These are phyloP conservation scores for Saguinus oedipus DNA, from an alignment of 2,797 vertebrate genomes.

Conservation along the genomic window DNA sequence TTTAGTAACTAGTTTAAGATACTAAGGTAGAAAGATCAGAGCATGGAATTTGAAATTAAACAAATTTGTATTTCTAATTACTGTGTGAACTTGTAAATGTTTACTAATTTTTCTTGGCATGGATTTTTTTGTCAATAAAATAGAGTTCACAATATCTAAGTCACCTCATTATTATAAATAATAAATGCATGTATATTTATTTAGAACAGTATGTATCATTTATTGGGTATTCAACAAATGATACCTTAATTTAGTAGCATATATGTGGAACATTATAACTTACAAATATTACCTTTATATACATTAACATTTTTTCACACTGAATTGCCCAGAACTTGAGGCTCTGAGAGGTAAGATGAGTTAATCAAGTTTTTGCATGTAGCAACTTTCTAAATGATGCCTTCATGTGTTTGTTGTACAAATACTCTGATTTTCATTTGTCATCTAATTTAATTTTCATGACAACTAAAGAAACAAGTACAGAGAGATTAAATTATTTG, in stretches of 20 bases:
- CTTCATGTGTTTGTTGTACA: neutral
- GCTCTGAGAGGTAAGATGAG: neutral
- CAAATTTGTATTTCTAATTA: neutral
- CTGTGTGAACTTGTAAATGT: neutral
- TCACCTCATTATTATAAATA: neutral
- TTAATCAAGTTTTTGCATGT: neutral
- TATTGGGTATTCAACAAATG: neutral
- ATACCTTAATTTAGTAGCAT: neutral
- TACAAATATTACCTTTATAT: neutral
- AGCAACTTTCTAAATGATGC: neutral
- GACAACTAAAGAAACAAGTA: neutral
- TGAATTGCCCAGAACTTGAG: neutral
- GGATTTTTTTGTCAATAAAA: neutral
- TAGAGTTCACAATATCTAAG: neutral
- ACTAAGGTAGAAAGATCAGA: neutral
- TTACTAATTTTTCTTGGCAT: neutral
- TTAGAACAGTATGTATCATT: neutral
- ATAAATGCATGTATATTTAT: neutral
- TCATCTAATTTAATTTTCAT: neutral
- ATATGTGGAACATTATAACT: neutral
- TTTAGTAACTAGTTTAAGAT: neutral
- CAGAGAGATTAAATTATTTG: neutral
- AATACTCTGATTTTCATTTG: neutral
- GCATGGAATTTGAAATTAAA: neutral
- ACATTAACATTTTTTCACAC: neutral